These are phyloP conservation scores for Oryzias curvinotus DNA, from an alignment of 2,113 vertebrate species.

Conservation along the genomic window DNA sequence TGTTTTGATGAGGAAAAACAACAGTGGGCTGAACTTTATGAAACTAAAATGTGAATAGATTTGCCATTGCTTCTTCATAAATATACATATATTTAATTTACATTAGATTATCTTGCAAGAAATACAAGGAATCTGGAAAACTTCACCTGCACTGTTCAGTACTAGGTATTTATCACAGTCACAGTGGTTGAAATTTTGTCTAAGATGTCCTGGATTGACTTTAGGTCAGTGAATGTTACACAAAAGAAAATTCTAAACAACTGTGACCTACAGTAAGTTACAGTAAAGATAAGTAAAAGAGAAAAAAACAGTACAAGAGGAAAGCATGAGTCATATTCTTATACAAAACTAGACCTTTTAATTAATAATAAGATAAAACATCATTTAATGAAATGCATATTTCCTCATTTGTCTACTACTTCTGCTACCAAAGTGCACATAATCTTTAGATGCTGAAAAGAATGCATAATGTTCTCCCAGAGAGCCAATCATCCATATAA, in stretches of 20 bases:
- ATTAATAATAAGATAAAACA: slow-evolving; percentile 84
- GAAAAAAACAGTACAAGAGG: slow-evolving; percentile 34
- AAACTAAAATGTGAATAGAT: too few relatives aligned
- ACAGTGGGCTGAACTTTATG: too few relatives aligned
- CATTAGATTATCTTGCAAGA: too few relatives aligned
- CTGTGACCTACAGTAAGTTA: background rate
- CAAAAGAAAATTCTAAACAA: slow-evolving; percentile 6
- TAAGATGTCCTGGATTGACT: too few relatives aligned
- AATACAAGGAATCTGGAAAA: too few relatives aligned
- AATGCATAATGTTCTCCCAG: slow-evolving; percentile 70
- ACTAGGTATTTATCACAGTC: too few relatives aligned
- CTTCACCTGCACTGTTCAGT: too few relatives aligned
- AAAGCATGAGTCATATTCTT: slow-evolving; percentile 66
- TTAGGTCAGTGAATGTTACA: too few relatives aligned
- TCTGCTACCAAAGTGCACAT: slow-evolving; percentile 65
- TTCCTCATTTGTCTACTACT: slow-evolving; percentile 73
- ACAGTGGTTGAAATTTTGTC: too few relatives aligned
- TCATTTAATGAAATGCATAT: slow-evolving; percentile 80
- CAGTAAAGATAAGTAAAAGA: slow-evolving; percentile 24
- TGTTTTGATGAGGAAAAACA: too few relatives aligned
- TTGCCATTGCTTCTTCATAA: too few relatives aligned
- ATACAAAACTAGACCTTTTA: slow-evolving; percentile 80
- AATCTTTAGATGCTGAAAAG: slow-evolving; percentile 76
- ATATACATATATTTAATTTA: too few relatives aligned
- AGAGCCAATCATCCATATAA: slow-evolving; percentile 70